These are phyloP conservation scores for Volucella zonaria DNA, from an alignment of 2,888 invertebrate genomes.

Conservation along the genomic window DNA sequence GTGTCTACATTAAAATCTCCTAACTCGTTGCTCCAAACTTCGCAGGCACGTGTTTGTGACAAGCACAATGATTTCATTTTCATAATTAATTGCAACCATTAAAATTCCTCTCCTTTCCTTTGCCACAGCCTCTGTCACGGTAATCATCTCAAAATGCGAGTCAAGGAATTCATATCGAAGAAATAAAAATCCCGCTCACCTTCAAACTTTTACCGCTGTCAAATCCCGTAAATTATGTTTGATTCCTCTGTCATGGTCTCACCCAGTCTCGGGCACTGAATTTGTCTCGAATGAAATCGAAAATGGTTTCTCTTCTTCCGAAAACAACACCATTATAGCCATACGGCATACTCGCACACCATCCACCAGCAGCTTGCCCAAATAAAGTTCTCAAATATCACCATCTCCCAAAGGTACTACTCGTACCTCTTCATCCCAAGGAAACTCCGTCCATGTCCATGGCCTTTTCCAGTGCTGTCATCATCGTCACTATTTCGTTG, in stretches of 20 bases:
- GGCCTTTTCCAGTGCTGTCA: slow-evolving; percentile 37
- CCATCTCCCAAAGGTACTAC: background rate
- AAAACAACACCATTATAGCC: background rate
- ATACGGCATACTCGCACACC: too few species aligned
- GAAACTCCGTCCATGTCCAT: slow-evolving; percentile 10
- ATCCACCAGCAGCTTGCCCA: slow-evolving; percentile 25
- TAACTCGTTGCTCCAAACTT: background rate
- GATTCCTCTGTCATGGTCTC: slow-evolving; percentile 26
- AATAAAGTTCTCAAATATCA: slow-evolving; percentile 71
- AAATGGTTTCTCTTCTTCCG: slow-evolving; percentile 48
- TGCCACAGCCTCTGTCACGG: background rate
- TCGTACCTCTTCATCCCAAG: background rate
- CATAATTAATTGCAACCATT: slow-evolving; percentile 71
- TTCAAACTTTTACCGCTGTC: slow-evolving; percentile 62
- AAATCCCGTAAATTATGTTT: slow-evolving; percentile 64
- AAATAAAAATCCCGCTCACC: slow-evolving; percentile 62
- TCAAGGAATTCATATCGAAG: slow-evolving; percentile 49
- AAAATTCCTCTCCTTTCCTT: slow-evolving; percentile 39
- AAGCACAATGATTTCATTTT: slow-evolving; percentile 68
- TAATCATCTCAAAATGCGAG: slow-evolving; percentile 5
- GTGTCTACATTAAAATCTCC: slow-evolving; percentile 56
- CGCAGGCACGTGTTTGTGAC: slow-evolving; percentile 54
- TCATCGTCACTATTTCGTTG: slow-evolving; percentile 38
- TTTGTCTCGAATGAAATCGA: slow-evolving; percentile 66
- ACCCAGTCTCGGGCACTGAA: slow-evolving; percentile 22